phyloP scores from a whole-genome alignment of 2,113 vertebrate genomes.

The Pelodiscus sinensis region DNA sequence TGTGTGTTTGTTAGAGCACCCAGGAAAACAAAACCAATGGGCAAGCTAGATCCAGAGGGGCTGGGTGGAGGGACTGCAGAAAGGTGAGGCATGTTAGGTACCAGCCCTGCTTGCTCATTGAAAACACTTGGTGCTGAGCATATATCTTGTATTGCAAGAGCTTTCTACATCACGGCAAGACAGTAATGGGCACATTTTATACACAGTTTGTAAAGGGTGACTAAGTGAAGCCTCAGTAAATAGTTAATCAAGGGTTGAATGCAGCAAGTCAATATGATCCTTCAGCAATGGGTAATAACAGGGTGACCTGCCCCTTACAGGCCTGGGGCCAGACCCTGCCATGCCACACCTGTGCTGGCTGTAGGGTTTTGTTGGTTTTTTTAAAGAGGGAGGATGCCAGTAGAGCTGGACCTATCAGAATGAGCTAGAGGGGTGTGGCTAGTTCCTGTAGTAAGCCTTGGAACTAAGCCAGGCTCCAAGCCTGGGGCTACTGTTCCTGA shows the following conservation, averaged over 20 bases:
- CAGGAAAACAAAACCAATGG: not conserved
- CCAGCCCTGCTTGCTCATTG: not conserved
- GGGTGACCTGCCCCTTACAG: too few relatives aligned
- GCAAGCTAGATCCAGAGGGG: not conserved
- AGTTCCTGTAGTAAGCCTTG: not conserved
- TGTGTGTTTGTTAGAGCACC: not conserved
- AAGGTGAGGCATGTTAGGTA: not conserved
- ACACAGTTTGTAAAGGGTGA: not conserved
- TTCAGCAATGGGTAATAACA: not conserved
- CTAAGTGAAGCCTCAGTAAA: not conserved
- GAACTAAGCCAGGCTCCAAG: not conserved
- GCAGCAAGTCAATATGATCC: not conserved
- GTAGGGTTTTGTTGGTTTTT: not conserved
- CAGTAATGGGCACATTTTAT: not conserved
- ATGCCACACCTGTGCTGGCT: not conserved
- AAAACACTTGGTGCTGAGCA: not conserved
- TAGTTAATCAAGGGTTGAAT: not conserved
- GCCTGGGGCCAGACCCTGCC: too few relatives aligned
- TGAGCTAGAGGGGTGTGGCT: not conserved
- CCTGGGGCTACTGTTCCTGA: not conserved
- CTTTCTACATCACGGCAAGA: not conserved
- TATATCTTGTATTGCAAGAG: rapidly evolving
- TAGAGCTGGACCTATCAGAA: too few relatives aligned
- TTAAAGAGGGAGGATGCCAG: not conserved
- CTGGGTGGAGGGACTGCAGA: not conserved